Conservation (phyloP, 2,797 vertebrate genomes). For the Anomalospiza imberbis region DNA sequence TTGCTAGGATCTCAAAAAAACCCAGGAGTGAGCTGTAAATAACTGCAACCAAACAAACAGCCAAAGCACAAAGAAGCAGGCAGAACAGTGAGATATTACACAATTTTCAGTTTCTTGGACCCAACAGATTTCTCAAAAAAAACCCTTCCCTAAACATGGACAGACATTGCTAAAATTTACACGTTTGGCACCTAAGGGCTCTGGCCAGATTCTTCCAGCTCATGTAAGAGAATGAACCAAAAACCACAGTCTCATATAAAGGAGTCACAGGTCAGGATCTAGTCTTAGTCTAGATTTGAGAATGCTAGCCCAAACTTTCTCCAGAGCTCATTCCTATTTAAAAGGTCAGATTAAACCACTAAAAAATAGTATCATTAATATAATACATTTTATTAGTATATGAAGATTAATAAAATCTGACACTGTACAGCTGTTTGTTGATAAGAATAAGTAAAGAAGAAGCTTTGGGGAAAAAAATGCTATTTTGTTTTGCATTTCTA, state of each 20-base stretch:
- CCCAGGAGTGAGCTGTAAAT: background rate
- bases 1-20: constrained; percentile 18
- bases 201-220: background rate
- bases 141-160: background rate
- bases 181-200: background rate
- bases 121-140: background rate
- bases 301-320: background rate
- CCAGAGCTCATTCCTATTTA: background rate
- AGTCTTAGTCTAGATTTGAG: background rate
- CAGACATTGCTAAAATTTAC: background rate
- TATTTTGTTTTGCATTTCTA: background rate
- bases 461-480: background rate
- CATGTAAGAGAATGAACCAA: background rate
- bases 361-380: background rate
- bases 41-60: background rate
- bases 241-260: background rate
- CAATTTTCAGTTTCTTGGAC: background rate
- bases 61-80: background rate
- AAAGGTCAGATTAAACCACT: background rate
- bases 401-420: background rate
- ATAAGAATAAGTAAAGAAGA: background rate
- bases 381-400: background rate
- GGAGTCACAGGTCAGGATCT: background rate
- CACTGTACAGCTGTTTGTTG: background rate
- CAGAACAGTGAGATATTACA: background rate